Evolutionary conservation across 2,113 vertebrate genomes (phyloP), one percentile per base, ranked within the genome.

Genomic region (Anoplopoma fimbria): DNA sequence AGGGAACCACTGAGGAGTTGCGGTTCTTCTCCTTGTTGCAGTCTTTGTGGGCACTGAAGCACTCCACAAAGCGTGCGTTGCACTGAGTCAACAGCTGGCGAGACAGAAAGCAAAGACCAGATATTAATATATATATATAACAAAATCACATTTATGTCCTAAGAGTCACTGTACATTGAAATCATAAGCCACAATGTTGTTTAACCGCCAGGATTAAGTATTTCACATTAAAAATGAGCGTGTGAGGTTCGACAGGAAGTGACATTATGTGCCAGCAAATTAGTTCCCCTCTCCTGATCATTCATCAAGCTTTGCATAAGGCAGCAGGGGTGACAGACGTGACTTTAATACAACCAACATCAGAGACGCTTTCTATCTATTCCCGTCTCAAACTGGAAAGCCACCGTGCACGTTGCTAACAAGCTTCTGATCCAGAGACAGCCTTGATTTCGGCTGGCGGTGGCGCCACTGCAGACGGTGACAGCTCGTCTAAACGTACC

Each of bases 11-110:
- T 4, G 97, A 98, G 88, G 98, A 99, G 91, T 98, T 99, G 87
- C 98, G 97, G 95, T 99, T 99, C 95, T 99, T 99, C 88, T 98
- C 98, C 95, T 99, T 99, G 97, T 99, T 99, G 92, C 97, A 97
- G 85, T 99, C 97, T 89, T 99, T 99, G 94, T 99, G 97, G 85
- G 98, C 98, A 69, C 97, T 99, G 87, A 99, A 98, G 94, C 97
- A 99, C 87, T 99, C 97, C 87, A 97, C 95, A 0, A 97, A 98
- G 84, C 97, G 97, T 60, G 96, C 95, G 91, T 99, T 99, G 91
- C 97, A 97, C 79, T 99, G 98, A 84, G 96, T 98, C 92, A 99
- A 95, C 92, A 99, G 95, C 98, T 99, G 95, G 84, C 90, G 95
- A 84, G 60, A 74, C 53, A 87, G 47, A 60, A 64, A 12, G 42